Evolutionary conservation across 2,888 invertebrate species (phyloP).

Genomic region (Elmis aenea): DNA sequence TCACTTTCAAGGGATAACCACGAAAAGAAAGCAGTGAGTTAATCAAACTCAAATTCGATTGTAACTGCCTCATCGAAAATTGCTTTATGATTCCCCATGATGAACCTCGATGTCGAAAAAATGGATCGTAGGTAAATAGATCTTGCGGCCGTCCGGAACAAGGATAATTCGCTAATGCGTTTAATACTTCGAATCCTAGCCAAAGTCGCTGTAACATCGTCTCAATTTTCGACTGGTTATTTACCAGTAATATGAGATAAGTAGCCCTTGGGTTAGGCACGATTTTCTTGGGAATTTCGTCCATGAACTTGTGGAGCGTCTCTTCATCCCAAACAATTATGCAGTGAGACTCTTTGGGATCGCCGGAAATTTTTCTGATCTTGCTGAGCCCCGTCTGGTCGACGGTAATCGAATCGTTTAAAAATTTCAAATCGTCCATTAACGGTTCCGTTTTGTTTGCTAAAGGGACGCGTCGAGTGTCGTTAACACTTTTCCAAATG

Average conservation of each 20-base stretch:
- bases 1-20: conserved; percentile 38
- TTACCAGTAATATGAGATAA: not conserved
- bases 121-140: not conserved
- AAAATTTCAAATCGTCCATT: no score
- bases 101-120: not conserved
- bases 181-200: not conserved
- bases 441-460: no score
- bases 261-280: not conserved
- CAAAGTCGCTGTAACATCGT: not conserved
- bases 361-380: not conserved
- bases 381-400: no score
- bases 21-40: conserved; percentile 24
- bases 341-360: not conserved
- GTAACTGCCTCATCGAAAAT: not conserved
- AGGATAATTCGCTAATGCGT: not conserved
- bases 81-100: not conserved
- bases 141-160: not conserved
- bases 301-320: not conserved
- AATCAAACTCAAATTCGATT: not conserved
- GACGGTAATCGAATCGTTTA: no score
- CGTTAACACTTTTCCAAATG: no score
- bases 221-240: not conserved
- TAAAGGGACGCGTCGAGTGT: no score
- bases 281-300: not conserved
- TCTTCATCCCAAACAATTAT: not conserved